phyloP scores from a whole-genome alignment of 1,140 invertebrate genomes.

The Mercenaria mercenaria region DNA sequence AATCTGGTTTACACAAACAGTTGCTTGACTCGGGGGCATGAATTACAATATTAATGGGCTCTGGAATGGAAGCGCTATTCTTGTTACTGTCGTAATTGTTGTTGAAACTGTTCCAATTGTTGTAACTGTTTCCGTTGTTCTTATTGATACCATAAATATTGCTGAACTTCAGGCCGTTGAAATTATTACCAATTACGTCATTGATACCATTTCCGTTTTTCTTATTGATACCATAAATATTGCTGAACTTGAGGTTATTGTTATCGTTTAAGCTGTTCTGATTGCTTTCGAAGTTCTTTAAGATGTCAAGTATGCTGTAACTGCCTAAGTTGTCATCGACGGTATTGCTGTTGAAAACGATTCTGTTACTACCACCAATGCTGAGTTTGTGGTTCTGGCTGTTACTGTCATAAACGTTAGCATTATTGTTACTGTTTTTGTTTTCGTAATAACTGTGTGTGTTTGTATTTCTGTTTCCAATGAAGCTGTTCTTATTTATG shows the following conservation, averaged over 20 bases:
- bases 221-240: neutral
- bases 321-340: neutral
- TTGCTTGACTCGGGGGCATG: neutral
- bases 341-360: neutral
- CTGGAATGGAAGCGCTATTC: neutral
- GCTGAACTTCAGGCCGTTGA: neutral
- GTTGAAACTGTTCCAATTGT: neutral
- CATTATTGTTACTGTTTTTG: neutral
- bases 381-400: neutral
- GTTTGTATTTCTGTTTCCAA: neutral
- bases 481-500: neutral
- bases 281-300: neutral
- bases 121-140: neutral
- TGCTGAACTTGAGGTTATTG: too few relatives aligned
- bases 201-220: slow-evolving; percentile 1
- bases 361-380: slow-evolving; percentile 1
- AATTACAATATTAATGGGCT: neutral
- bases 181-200: neutral
- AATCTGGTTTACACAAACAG: neutral
- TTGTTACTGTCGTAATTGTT: slow-evolving; percentile 26
- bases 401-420: neutral
- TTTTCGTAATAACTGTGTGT: neutral
- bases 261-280: neutral
- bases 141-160: neutral
- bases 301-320: neutral